Evolutionary conservation across 2,888 invertebrate genomes (phyloP), one percentile per base, ranked within the genome.

Genomic region (Aproaerema taeniolella): DNA sequence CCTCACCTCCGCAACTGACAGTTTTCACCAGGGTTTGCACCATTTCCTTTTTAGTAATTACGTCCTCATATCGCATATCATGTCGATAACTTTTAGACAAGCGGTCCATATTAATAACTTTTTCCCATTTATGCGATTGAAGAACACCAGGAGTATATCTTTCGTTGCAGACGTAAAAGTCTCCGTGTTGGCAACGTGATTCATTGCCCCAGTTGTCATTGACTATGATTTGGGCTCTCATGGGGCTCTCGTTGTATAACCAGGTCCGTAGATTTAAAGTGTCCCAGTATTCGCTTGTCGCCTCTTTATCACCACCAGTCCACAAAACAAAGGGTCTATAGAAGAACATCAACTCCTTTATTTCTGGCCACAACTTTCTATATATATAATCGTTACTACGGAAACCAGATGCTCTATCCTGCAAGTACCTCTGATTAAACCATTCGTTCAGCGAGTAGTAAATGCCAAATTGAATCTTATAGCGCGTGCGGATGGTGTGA

Each of bases 71-170:
- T 2, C 77, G 72, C 10, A 94, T 91, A 58, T 94, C 91, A 51
- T 93, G 89, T 30, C 95, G 82, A 64, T 90, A 95, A 0, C 97
- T 97, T 96, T 96, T 97, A 0, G 97, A 96, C 11, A 82, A 61
- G 50, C 88, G 90, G 62, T 99, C 98, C 30, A 99, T 83, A 0
- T 98, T 96, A 89, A 98, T 93, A 13, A 94, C 94, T 71, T 98
- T 98, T 76, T 98, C 98, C 97, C 97, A 99, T 78, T 99, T 99
- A 59, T 95, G 95, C 6, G 62, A 53, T 47, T 73, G 64, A 1
- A 85, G 59, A 43, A 61, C 7, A 20, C 20, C 20, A 20, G 20
- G 20, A 20, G 4, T 20, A 20, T 6, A 20, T 20, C 20, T 4
- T 6, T 20, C 20, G 20, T 20, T 7, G 20, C 20, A 20, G 7